Conservation (phyloP, 1,140 invertebrate species). For the Trigoniulus corallinus region DNA sequence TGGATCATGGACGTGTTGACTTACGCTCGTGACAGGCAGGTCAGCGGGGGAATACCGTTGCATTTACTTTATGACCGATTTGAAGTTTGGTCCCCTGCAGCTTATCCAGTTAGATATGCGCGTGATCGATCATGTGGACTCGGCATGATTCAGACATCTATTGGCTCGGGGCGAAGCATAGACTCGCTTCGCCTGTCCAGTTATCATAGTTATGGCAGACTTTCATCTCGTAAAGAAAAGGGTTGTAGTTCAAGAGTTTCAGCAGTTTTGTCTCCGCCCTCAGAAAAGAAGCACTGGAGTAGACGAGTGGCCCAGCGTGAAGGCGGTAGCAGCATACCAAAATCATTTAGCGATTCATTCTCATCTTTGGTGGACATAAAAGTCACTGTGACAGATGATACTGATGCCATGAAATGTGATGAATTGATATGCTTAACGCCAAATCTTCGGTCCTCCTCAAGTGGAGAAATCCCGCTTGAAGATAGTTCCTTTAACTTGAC, state of each 20-base stretch:
- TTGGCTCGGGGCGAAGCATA: background rate
- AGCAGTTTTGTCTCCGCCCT: background rate
- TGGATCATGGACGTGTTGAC: constrained; percentile 91
- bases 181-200: background rate
- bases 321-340: background rate
- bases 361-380: background rate
- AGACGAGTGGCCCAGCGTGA: background rate
- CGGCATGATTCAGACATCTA: background rate
- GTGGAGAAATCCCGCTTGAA: background rate
- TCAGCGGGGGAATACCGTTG: constrained; percentile 22
- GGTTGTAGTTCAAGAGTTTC: background rate
- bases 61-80: constrained; percentile 8
- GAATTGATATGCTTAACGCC: background rate
- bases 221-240: background rate
- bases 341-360: constrained; percentile 5
- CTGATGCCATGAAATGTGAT: background rate
- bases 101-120: constrained; percentile 8
- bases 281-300: background rate
- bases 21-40: constrained; percentile 63
- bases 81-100: constrained; percentile 7
- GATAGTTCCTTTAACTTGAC: background rate
- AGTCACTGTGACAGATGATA: background rate
- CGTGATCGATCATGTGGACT: too few relatives aligned
- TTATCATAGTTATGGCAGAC: background rate
- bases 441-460: background rate